Evolutionary conservation across 2,797 vertebrate species (phyloP).

Genomic region (Propithecus perrieri): DNA sequence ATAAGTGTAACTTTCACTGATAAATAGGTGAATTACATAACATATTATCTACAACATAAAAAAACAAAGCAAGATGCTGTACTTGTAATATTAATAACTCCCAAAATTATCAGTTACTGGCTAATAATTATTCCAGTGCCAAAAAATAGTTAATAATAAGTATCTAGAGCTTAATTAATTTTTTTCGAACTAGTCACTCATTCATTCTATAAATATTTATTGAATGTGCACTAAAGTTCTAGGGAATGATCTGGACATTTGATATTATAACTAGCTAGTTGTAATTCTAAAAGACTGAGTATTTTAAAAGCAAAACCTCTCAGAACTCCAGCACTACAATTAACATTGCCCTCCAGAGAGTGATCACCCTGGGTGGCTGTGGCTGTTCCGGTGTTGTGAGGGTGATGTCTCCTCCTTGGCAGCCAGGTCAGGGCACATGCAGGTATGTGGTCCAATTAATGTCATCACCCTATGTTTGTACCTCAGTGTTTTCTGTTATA

Average conservation of each 20-base stretch:
- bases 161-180: neutral
- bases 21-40: neutral
- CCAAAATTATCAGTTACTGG: neutral
- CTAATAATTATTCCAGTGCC: neutral
- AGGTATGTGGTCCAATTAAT: neutral
- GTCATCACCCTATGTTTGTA: fast-evolving
- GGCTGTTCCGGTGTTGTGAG: fast-evolving
- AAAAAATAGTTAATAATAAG: neutral
- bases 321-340: neutral
- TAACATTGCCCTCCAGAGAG: neutral
- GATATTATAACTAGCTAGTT: neutral
- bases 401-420: neutral
- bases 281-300: neutral
- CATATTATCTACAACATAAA: neutral
- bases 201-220: neutral
- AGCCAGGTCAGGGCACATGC: neutral
- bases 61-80: neutral
- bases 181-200: neutral
- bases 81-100: neutral
- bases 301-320: neutral
- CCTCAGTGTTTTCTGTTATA: neutral
- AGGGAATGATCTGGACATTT: neutral
- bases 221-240: neutral
- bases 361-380: fast-evolving
- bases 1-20: neutral